Evolutionary conservation across 2,888 invertebrate species (phyloP).

Genomic region (Halocaridina rubra): DNA sequence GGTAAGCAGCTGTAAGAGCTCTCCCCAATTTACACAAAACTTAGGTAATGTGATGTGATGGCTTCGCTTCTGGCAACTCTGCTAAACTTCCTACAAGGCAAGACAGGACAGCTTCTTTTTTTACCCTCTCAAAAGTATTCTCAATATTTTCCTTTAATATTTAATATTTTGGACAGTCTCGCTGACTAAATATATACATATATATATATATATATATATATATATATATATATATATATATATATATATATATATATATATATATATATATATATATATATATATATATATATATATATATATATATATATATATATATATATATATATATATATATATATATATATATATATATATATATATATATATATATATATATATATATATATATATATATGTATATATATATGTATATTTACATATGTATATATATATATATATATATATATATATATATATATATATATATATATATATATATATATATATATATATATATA

Average conservation of each 20-base stretch:
- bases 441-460: not conserved
- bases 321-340: not conserved
- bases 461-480: not conserved
- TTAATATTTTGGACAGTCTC: no score
- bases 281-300: not conserved
- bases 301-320: not conserved
- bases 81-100: no score
- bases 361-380: not conserved
- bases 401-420: not conserved
- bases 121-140: no score
- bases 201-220: not conserved
- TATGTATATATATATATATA: not conserved
- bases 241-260: not conserved
- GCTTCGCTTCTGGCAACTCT: no score
- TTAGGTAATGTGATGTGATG: no score
- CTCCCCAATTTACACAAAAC: no score
- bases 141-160: no score
- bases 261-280: not conserved
- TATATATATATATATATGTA: not conserved
- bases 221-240: not conserved
- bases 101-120: no score
- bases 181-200: not conserved
- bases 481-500: not conserved
- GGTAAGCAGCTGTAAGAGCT: no score
- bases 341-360: not conserved